Evolutionary conservation across 2,888 invertebrate genomes (phyloP).

Genomic region (Metellina segmentata): DNA sequence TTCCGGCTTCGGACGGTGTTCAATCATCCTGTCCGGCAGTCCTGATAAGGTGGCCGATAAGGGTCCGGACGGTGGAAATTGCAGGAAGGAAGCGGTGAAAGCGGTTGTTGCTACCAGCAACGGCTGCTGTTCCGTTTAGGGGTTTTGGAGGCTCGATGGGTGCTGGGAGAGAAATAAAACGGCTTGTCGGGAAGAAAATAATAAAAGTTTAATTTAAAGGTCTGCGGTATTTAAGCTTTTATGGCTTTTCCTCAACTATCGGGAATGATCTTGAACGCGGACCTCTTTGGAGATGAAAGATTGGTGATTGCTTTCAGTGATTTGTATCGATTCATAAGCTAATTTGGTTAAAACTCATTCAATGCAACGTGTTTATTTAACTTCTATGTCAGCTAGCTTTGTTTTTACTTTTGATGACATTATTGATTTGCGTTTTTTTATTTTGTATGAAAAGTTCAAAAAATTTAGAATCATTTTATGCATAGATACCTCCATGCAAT

Average conservation of each 20-base stretch:
- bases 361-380: too few species aligned
- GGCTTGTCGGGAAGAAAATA: background rate
- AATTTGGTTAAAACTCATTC: background rate
- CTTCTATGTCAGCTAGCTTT: too few species aligned
- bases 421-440: too few species aligned
- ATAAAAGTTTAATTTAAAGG: constrained; percentile 47
- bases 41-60: constrained; percentile 63
- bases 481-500: too few species aligned
- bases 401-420: too few species aligned
- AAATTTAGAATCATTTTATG: too few species aligned
- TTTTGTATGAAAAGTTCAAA: too few species aligned
- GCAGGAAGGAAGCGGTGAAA: constrained; percentile 76
- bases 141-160: constrained; percentile 6
- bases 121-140: constrained; percentile 9
- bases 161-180: constrained; percentile 15
- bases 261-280: background rate
- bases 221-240: constrained; percentile 56
- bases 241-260: background rate
- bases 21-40: constrained; percentile 75
- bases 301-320: background rate
- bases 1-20: constrained; percentile 66
- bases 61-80: constrained; percentile 70
- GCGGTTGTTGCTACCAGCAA: constrained; percentile 75
- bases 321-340: background rate
- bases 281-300: background rate